Evolutionary conservation across 2,113 vertebrate species (phyloP), one percentile per base, ranked within the genome.

Genomic region (Podiceps cristatus): DNA sequence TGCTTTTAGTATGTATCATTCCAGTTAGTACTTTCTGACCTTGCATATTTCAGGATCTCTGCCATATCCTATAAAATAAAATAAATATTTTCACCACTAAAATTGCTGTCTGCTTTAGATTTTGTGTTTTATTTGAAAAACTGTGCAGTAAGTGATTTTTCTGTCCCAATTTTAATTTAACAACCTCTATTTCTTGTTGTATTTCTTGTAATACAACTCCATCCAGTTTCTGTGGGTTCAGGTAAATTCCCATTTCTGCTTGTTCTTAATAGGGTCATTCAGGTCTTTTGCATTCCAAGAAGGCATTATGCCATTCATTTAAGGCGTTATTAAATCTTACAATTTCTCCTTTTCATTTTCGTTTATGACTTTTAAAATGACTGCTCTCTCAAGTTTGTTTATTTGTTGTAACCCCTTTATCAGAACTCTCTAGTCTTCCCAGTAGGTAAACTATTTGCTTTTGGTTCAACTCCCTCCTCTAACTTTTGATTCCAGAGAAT

Each of bases 51-150:
- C 0, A 0, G 33, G 53, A 93, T 96, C 58, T 86, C 91, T 96
- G 80, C 60, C 50, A 85, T 93, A 81, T 88, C 74, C 75, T 94
- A 91, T 80, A 81, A 74, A 56, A 91, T 87, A 90, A 96, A 94
- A 90, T 60, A 83, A 90, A 92, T 95, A 95, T 95, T 95, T 96
- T 75, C 29, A 7, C 25, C 59, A 64, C 49, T 93, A 68, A 94
- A 90, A 50, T 67, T 75, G 31, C 68, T 86, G 78, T 71, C 91
- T 94, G 87, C 25, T 82, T 96, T 88, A 87, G 45, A 87, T 92
- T 93, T 88, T 67, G 49, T 82, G 42, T 73, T 94, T 97, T 95
- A 93, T 96, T 96, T 96, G 58, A 75, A 95, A 96, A 96, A 86
- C 42, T 82, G 66, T 84, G 45, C 60, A 59, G 60, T 85, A 86